A percentile compares a stretch with the other conserved stretches of the same genome.
These are phyloP conservation scores for Disparrhopalites patrizii DNA, from an alignment of 2,888 invertebrate genomes.

Conservation along the genomic window DNA sequence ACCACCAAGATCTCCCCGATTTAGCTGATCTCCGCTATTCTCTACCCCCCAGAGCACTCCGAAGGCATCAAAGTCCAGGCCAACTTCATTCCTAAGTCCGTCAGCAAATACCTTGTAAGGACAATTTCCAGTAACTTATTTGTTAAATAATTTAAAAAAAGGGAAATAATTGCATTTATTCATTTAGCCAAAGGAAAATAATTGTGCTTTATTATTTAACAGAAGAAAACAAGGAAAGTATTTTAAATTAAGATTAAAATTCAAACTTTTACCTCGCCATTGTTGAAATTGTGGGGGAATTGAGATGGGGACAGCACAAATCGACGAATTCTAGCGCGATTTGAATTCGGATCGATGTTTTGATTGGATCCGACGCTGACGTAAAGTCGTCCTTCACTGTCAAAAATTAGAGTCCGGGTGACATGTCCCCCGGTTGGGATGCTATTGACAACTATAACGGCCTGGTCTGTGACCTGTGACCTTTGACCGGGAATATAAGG, in stretches of 20 bases:
- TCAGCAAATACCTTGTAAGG: slow-evolving; percentile 21
- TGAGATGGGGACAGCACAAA: slow-evolving; percentile 25
- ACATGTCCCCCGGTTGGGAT: slow-evolving; percentile 33
- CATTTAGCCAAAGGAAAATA: slow-evolving; percentile 2
- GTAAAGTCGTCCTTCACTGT: not conserved
- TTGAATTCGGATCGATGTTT: slow-evolving; percentile 33
- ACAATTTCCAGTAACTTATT: not conserved
- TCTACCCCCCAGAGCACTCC: slow-evolving; percentile 24
- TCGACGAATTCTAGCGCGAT: slow-evolving; percentile 31
- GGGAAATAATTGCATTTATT: not conserved
- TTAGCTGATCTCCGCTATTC: slow-evolving; percentile 22
- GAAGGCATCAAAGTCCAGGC: slow-evolving; percentile 13
- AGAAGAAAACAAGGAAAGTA: too few species aligned
- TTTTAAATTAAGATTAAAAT: not conserved
- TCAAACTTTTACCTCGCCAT: slow-evolving; percentile 24
- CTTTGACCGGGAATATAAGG: slow-evolving; percentile 38
- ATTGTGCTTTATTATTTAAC: too few species aligned
- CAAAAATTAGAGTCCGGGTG: slow-evolving; percentile 35
- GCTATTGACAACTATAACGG: slow-evolving; percentile 25
- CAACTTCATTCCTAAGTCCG: slow-evolving; percentile 26
- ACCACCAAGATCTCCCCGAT: slow-evolving; percentile 38
- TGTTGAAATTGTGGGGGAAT: slow-evolving; percentile 27
- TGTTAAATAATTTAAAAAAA: not conserved
- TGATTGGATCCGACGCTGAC: slow-evolving; percentile 28
- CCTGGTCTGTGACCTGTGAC: slow-evolving; percentile 9